Conservation (phyloP, 1,140 invertebrate genomes). For the Drosophila ananassae region DNA sequence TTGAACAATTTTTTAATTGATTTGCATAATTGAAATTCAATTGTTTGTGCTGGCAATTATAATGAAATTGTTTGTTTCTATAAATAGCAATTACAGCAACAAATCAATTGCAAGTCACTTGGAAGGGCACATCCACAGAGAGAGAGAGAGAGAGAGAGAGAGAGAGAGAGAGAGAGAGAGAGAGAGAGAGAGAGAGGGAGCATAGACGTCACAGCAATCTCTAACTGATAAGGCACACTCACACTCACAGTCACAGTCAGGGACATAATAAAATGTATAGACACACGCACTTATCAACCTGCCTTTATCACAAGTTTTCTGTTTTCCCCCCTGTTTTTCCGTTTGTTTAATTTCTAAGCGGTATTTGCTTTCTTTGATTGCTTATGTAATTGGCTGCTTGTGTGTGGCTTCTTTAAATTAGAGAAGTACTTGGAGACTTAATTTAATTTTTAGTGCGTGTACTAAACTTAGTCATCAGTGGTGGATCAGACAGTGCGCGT, state of each 20-base stretch:
- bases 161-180: not conserved
- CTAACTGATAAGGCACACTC: conserved; percentile 22
- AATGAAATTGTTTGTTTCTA: conserved; percentile 68
- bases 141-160: too few species aligned
- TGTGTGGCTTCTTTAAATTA: conserved; percentile 32
- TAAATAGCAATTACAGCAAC: conserved; percentile 56
- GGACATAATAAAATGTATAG: not conserved
- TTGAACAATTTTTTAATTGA: conserved; percentile 20
- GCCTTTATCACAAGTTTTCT: conserved; percentile 30
- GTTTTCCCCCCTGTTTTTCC: conserved; percentile 9
- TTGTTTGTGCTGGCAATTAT: conserved; percentile 56
- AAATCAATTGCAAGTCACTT: conserved; percentile 49
- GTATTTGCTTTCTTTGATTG: conserved; percentile 21
- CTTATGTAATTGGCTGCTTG: conserved; percentile 6
- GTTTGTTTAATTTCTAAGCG: conserved; percentile 45
- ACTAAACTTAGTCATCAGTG: conserved; percentile 14
- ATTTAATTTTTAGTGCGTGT: conserved; percentile 38
- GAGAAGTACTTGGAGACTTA: conserved; percentile 17
- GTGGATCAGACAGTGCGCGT: conserved; percentile 26
- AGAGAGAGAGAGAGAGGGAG: conserved; percentile 10
- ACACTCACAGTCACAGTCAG: too few species aligned
- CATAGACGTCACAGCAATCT: conserved; percentile 40
- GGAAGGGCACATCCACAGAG: not conserved
- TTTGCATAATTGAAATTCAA: conserved; percentile 64
- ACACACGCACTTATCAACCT: conserved; percentile 36